These are phyloP conservation scores for Trichechus manatus DNA, from an alignment of 2,113 vertebrate species.

Conservation along the genomic window DNA sequence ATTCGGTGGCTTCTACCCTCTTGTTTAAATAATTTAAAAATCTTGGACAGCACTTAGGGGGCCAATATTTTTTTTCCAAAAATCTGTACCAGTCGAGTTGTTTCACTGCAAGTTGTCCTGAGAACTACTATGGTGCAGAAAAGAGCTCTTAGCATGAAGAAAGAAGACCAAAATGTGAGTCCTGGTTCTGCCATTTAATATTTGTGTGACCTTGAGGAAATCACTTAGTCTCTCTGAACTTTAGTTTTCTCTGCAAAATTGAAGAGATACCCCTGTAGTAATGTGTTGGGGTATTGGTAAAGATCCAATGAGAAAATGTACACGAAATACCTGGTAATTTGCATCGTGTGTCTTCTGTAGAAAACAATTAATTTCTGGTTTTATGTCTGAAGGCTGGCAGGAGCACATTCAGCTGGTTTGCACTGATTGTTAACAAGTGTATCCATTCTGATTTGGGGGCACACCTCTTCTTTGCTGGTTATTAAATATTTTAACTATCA, in stretches of 20 bases:
- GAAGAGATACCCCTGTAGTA: not conserved
- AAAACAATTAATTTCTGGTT: not conserved
- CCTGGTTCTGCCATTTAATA: not conserved
- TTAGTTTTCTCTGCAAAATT: not conserved
- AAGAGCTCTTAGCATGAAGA: not conserved
- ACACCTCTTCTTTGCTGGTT: not conserved
- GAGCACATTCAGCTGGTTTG: not conserved
- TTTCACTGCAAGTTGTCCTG: not conserved
- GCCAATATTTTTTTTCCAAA: not conserved
- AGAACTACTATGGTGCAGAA: not conserved
- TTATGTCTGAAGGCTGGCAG: not conserved
- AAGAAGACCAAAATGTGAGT: not conserved
- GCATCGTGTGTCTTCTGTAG: rapidly evolving
- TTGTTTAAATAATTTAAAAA: conserved; percentile 50
- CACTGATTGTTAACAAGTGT: too few relatives aligned
- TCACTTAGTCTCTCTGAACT: not conserved
- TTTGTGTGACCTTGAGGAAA: not conserved
- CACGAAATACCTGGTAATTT: not conserved
- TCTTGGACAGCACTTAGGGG: not conserved
- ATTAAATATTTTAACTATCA: not conserved
- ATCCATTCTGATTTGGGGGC: not conserved
- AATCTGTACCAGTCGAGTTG: not conserved
- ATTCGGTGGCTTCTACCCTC: not conserved
- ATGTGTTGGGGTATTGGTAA: not conserved
- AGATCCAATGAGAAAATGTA: not conserved